Evolutionary conservation across 2,888 invertebrate genomes (phyloP).

Genomic region (Clivina fossor): DNA sequence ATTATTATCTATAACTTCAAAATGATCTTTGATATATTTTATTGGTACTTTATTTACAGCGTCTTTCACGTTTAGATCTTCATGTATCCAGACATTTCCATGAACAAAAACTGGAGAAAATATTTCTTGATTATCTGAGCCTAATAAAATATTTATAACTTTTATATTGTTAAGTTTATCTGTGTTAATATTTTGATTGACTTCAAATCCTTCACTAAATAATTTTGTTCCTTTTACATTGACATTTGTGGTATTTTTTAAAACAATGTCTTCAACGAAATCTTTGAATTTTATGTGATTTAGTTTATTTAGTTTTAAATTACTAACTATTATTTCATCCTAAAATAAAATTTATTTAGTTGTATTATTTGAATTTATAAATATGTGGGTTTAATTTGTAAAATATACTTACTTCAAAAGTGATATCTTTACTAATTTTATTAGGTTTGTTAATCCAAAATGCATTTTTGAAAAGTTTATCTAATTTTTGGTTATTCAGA

Average conservation of each 20-base stretch:
- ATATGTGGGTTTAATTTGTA: no score
- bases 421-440: slow-evolving; percentile 45
- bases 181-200: slow-evolving; percentile 47
- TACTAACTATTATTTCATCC: slow-evolving; percentile 45
- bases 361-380: neutral
- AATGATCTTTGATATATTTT: slow-evolving; percentile 41
- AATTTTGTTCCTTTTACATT: slow-evolving; percentile 45
- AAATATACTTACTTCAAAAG: slow-evolving; percentile 41
- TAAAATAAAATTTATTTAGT: slow-evolving; percentile 35
- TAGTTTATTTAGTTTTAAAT: slow-evolving; percentile 47
- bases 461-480: slow-evolving; percentile 47
- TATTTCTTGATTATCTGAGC: slow-evolving; percentile 48
- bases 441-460: slow-evolving; percentile 53
- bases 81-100: slow-evolving; percentile 47
- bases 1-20: slow-evolving; percentile 40
- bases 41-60: slow-evolving; percentile 47
- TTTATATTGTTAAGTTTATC: slow-evolving; percentile 51
- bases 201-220: slow-evolving; percentile 49
- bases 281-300: slow-evolving; percentile 50
- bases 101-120: slow-evolving; percentile 45
- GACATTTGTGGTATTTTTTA: slow-evolving; percentile 48
- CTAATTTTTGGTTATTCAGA: slow-evolving; percentile 45
- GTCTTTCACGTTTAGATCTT: slow-evolving; percentile 47
- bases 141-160: slow-evolving; percentile 51
- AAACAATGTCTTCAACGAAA: slow-evolving; percentile 52